Conservation (phyloP, 2,797 vertebrate genomes). For the Gila robusta region DNA sequence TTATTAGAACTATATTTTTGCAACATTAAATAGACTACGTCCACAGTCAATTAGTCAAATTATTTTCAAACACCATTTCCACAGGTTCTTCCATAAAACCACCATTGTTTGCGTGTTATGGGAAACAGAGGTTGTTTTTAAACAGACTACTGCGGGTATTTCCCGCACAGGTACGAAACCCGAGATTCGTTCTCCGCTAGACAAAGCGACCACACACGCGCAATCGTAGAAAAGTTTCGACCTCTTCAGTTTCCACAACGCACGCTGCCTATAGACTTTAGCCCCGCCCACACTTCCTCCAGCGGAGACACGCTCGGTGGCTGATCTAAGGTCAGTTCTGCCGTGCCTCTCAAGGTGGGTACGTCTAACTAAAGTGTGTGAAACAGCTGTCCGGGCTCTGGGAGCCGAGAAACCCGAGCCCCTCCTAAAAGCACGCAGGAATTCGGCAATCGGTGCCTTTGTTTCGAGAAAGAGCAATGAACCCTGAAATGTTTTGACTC, state of each 20-base stretch:
- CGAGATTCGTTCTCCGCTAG: background rate
- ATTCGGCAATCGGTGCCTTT: slow-evolving; percentile 32
- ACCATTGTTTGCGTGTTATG: background rate
- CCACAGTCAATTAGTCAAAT: background rate
- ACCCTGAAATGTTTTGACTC: slow-evolving; percentile 9
- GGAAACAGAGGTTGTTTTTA: slow-evolving; percentile 35
- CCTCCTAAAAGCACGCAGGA: slow-evolving; percentile 27
- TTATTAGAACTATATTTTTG: background rate
- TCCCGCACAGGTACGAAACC: slow-evolving; percentile 27
- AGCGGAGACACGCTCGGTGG: background rate
- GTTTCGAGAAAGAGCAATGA: slow-evolving; percentile 13
- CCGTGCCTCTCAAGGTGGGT: slow-evolving; percentile 23
- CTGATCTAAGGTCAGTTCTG: slow-evolving; percentile 35
- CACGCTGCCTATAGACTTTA: background rate
- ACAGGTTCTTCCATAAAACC: background rate
- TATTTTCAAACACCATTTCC: background rate
- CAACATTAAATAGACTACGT: background rate
- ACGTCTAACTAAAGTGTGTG: slow-evolving; percentile 20
- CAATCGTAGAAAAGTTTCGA: slow-evolving; percentile 40
- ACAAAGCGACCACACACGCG: slow-evolving; percentile 23
- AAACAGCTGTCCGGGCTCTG: slow-evolving; percentile 38
- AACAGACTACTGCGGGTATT: slow-evolving; percentile 14
- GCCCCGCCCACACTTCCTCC: slow-evolving; percentile 30
- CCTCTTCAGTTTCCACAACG: slow-evolving; percentile 31
- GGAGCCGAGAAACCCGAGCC: slow-evolving; percentile 40